Evolutionary conservation across 2,888 invertebrate genomes (phyloP), one percentile per base, ranked within the genome.

Genomic region (Eumerus sabulonum): DNA sequence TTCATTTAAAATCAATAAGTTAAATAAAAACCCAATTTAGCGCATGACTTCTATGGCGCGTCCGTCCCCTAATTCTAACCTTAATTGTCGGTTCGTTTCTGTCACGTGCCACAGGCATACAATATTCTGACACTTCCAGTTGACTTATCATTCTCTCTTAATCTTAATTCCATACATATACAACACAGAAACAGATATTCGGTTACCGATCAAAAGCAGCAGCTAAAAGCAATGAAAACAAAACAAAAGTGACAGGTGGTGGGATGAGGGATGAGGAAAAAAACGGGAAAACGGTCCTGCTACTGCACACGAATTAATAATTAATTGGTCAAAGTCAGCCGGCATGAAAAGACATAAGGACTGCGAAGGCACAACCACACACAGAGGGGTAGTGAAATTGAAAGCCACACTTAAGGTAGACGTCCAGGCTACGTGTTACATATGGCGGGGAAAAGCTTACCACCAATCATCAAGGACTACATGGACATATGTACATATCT

Each of bases 251-350:
- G 27, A 2, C 27, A 7, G 7, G 7, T 2, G 27, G 27, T 2
- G 27, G 7, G 7, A 27, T 7, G 27, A 27, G 27, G 7, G 7
- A 27, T 27, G 27, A 27, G 27, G 27, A 27, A 27, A 27, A 4
- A 45, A 40, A n/a, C n/a, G n/a, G n/a, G 35, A 42, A 62, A 60
- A 51, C 18, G 13, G 14, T 56, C 42, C 44, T 18, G 54, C 48
- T 53, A 73, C 48, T 68, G 68, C 60, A 60, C 60, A 73, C 63
- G 48, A 62, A 79, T 68, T 73, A 79, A 79, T 79, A 79, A 79
- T 79, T 79, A 79, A 79, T 73, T 73, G 72, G 73, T 79, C 79
- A 73, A 79, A 79, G 73, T 79, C 73, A 73, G 68, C 53, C 57
- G 47, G 40, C 62, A 17, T 45, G 47, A 48, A 62, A 47, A 38